These are phyloP conservation scores for Chaenocephalus aceratus DNA, from an alignment of 2,113 vertebrate genomes.

Conservation along the genomic window DNA sequence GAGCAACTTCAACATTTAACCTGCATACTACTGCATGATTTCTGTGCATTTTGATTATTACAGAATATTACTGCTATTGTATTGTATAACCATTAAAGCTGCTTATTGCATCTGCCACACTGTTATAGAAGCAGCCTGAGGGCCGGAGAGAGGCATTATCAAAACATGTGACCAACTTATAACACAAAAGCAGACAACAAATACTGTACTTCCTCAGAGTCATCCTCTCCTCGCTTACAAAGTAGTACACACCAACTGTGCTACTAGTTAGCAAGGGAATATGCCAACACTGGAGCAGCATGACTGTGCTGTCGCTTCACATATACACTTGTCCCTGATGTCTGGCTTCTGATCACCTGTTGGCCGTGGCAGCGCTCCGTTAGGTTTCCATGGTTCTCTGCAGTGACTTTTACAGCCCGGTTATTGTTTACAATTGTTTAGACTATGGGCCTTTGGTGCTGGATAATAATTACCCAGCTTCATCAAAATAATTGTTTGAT, in stretches of 20 bases:
- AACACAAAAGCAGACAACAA: slow-evolving; percentile 17
- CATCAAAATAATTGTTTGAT: not conserved
- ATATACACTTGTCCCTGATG: slow-evolving; percentile 22
- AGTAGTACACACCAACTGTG: slow-evolving; percentile 64
- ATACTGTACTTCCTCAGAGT: slow-evolving; percentile 42
- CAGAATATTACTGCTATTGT: slow-evolving; percentile 43
- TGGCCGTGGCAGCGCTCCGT: slow-evolving; percentile 12
- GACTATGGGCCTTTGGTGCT: slow-evolving; percentile 15
- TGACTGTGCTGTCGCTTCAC: slow-evolving; percentile 6
- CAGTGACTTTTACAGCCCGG: slow-evolving; percentile 4
- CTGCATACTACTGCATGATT: slow-evolving; percentile 69
- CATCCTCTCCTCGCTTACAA: slow-evolving; percentile 19
- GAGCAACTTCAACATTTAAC: slow-evolving; percentile 48
- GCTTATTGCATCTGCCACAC: slow-evolving; percentile 46
- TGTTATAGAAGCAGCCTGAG: slow-evolving; percentile 15
- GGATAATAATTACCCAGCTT: slow-evolving; percentile 16
- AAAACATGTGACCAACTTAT: slow-evolving; percentile 29
- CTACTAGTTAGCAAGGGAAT: slow-evolving; percentile 55
- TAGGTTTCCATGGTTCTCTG: slow-evolving; percentile 11
- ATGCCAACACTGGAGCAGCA: slow-evolving; percentile 50
- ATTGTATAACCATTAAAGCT: slow-evolving; percentile 49
- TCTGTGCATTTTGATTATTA: slow-evolving; percentile 59
- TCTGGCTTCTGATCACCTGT: slow-evolving; percentile 19
- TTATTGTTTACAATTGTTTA: slow-evolving; percentile 51
- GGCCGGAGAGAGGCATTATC: slow-evolving; percentile 12